Evolutionary conservation across 2,113 vertebrate genomes (phyloP), one percentile per base, ranked within the genome.

Genomic region (Nothobranchius furzeri): DNA sequence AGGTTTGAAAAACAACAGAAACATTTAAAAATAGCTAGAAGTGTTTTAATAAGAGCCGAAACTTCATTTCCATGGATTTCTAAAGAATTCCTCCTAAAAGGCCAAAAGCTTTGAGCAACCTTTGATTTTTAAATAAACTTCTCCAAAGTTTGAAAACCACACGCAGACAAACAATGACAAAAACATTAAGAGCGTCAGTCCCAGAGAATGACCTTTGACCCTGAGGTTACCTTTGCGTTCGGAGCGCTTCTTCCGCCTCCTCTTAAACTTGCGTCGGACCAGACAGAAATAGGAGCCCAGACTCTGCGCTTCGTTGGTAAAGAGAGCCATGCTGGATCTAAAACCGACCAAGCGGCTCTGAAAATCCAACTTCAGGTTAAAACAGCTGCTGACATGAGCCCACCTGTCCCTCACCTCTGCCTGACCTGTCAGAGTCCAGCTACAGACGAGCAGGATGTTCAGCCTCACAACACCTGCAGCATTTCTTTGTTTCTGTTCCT

Each of bases 211-310:
- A 51, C 14, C 64, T 47, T 65, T 58, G 35, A 52, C 65, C 42
- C 49, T n/a, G 20, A 14, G 63, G 69, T 90, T 94, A 95, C 96
- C 96, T 95, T 90, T 95, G 71, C 87, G 92, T 67, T 95, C 90
- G 0, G 91, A 94, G 57, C 90, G 85, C 63, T 92, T 96, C 78
- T 79, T 94, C 81, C 94, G 92, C 78, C 95, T 92, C 85, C 93
- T 86, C 76, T 91, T 95, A 69, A 85, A 90, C 62, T 72, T 88
- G 73, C 56, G 89, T 25, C 74, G 78, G 70, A 88, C 73, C 8
- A 70, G 15, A 69, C 93, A 87, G 81, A 91, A 89, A 59, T 89
- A 88, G 68, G 87, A 87, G 64, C 91, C 92, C 86, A 73, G 46
- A 50, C 76, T 69, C 68, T 82, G 84, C 0, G 85, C 55, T 7